These are phyloP conservation scores for Orthonyx spaldingii DNA, from an alignment of 2,113 vertebrate species.

Conservation along the genomic window DNA sequence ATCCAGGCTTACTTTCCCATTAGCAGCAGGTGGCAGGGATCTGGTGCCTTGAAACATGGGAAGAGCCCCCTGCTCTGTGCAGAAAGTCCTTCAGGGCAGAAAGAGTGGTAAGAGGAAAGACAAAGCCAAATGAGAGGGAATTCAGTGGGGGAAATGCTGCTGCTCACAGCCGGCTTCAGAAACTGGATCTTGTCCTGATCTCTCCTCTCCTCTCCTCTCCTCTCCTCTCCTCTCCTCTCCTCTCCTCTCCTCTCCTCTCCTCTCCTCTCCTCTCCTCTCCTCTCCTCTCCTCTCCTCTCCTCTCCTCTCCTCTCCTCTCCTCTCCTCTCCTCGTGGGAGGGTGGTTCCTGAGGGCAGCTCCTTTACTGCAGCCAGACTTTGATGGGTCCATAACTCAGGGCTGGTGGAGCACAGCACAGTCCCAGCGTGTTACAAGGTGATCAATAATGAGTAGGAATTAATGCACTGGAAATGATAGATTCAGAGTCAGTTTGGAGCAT, in stretches of 20 bases:
- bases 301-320: neutral
- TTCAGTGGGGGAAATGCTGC: neutral
- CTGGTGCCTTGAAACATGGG: neutral
- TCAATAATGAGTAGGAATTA: slow-evolving; percentile 38
- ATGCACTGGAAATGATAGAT: slow-evolving; percentile 16
- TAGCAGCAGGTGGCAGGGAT: neutral
- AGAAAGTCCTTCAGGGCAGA: neutral
- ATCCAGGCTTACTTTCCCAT: neutral
- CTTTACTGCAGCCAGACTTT: neutral
- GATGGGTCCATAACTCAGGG: slow-evolving; percentile 1
- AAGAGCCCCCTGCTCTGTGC: neutral
- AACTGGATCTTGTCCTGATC: neutral
- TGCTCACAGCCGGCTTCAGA: neutral
- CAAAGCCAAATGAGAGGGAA: neutral
- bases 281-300: neutral
- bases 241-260: neutral
- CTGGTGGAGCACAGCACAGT: neutral
- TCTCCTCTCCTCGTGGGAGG: too few species aligned
- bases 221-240: neutral
- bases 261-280: too few species aligned
- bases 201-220: neutral
- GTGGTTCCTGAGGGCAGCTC: neutral
- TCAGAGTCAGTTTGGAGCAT: neutral
- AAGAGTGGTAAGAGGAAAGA: neutral
- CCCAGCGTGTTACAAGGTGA: neutral